A percentile compares a stretch with the other conserved stretches of the same genome.
Conservation (phyloP, 2,888 invertebrate genomes). For the Lasioglossum malachurum region DNA sequence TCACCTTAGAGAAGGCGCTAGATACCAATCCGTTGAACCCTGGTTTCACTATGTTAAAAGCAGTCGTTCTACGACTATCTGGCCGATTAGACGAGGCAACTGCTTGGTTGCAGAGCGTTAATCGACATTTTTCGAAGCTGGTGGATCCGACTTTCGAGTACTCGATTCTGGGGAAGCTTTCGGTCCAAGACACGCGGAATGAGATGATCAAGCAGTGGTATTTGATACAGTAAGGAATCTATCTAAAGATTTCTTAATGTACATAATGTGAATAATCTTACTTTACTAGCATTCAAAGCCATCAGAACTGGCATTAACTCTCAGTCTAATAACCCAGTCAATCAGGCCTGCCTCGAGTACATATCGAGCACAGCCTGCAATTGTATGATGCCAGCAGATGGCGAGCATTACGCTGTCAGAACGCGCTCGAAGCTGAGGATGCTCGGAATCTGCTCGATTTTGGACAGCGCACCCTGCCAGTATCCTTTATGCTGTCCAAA, state of each 20-base stretch:
- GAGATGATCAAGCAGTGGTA: slow-evolving; percentile 71
- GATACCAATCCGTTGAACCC: slow-evolving; percentile 74
- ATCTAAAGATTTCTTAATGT: neutral
- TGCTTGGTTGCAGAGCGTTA: slow-evolving; percentile 66
- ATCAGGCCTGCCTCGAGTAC: too few relatives aligned
- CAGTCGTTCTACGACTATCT: slow-evolving; percentile 67
- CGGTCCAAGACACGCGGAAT: slow-evolving; percentile 58
- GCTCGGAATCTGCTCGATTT: too few relatives aligned
- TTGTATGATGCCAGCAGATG: too few relatives aligned
- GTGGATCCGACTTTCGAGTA: slow-evolving; percentile 58
- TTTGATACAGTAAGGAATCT: slow-evolving; percentile 50
- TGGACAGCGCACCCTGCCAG: too few relatives aligned
- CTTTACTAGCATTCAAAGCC: too few relatives aligned
- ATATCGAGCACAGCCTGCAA: too few relatives aligned
- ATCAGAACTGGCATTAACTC: too few relatives aligned
- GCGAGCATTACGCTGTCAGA: too few relatives aligned
- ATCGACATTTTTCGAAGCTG: slow-evolving; percentile 66
- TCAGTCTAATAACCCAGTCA: too few relatives aligned
- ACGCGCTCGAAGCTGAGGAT: too few relatives aligned
- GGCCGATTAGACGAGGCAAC: slow-evolving; percentile 68
- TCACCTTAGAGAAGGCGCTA: slow-evolving; percentile 67
- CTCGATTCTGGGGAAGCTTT: slow-evolving; percentile 65
- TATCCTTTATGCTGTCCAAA: too few relatives aligned
- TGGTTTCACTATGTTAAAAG: slow-evolving; percentile 70
- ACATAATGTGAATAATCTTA: neutral